phyloP scores from a whole-genome alignment of 2,797 vertebrate genomes.

The Notoglanidium macrostoma region DNA sequence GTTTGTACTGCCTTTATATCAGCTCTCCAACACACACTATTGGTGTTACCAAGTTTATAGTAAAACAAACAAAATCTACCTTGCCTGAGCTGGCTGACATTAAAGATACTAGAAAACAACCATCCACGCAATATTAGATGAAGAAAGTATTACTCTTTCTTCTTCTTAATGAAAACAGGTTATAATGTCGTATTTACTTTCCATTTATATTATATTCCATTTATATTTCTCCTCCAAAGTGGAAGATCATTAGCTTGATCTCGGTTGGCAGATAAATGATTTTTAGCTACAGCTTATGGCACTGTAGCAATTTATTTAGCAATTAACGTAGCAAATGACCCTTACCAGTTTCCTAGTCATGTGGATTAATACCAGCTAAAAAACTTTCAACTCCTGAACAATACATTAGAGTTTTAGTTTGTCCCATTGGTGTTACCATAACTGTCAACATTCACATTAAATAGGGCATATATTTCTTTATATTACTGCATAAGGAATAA shows the following conservation, averaged over 20 bases:
- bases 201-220: neutral
- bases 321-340: neutral
- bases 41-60: neutral
- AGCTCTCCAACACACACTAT: neutral
- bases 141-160: neutral
- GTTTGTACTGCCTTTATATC: neutral
- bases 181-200: neutral
- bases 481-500: neutral
- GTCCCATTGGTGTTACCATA: neutral
- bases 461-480: neutral
- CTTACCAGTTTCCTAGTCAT: neutral
- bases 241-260: neutral
- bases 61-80: neutral
- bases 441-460: neutral
- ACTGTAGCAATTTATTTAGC: neutral
- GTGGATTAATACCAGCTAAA: neutral
- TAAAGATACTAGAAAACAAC: neutral
- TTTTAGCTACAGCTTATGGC: neutral
- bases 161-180: neutral
- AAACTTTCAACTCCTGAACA: neutral
- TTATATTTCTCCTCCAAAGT: neutral
- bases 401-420: neutral
- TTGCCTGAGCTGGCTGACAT: neutral
- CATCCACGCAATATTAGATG: neutral
- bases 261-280: neutral